Base-by-base conservation (phyloP, 2,113 vertebrate species). In the Dinomys branickii region DNA sequence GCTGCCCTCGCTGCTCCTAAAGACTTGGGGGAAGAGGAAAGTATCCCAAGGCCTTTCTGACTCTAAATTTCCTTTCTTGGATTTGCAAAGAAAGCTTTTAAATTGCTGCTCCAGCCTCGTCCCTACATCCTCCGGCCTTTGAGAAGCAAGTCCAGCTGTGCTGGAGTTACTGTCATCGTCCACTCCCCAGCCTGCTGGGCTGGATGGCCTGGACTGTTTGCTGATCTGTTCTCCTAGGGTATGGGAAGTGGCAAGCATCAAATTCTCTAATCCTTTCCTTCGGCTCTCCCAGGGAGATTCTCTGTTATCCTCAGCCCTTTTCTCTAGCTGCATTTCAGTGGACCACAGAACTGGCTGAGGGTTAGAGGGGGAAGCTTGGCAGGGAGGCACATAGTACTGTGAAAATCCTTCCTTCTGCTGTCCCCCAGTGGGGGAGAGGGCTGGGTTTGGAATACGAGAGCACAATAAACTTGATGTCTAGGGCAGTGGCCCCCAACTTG, bases 391-490 rank as follows among this genome's bases (percentile, higher is more conserved):
- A 16, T 92, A 96, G 92, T 97, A 97, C 95, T 97, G 96, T 97
- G 96, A 96, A 97, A 97, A 90, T 94, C 95, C 89, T 96, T 92
- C 88, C 91, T 91, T 89, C 88, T 95, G 95, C 96, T 93, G 85
- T 93, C 94, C 96, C 95, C 85, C 67, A 35, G 26, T 92, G 90
- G 96, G 85, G 84, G 56, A 85, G 63, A 83, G 94, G 88, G 50
- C 85, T 97, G 92, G 94, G 92, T 97, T 96, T 97, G 71, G 88
- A 94, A 97, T 96, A 90, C 96, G 96, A 98, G 95, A 97, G 97
- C 97, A 98, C 98, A 98, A 98, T 98, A 98, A 98, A 98, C 95
- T 94, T 97, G 93, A 96, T 96, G 87, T 90, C 96, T 97, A 96
- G 90, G 98, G 97, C 96, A 94, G 61, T 95, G 83, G 96, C 96